phyloP scores from a whole-genome alignment of 2,888 invertebrate genomes.

The Leucophenga maculata region DNA sequence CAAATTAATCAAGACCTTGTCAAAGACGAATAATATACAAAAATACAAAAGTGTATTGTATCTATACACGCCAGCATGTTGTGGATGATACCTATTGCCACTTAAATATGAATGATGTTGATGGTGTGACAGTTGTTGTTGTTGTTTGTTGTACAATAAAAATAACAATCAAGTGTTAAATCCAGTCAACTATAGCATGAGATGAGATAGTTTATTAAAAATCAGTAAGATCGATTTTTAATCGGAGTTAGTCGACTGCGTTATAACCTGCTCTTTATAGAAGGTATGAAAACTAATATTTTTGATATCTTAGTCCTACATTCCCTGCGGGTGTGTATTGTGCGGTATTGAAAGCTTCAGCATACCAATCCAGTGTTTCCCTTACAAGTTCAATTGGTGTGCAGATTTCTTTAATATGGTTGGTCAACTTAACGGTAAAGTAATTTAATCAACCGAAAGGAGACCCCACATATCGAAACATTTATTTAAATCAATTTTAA shows the following conservation, averaged over 20 bases:
- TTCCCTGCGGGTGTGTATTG: too few relatives aligned
- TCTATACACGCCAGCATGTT: neutral
- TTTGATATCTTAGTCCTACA: too few relatives aligned
- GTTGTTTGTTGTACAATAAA: neutral
- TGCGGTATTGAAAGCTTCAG: too few relatives aligned
- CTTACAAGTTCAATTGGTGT: too few relatives aligned
- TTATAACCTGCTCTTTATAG: neutral
- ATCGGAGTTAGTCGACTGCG: neutral
- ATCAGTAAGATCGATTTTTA: neutral
- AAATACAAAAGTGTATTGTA: neutral
- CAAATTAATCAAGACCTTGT: conserved; percentile 65
- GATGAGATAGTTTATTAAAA: neutral
- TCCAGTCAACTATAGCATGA: neutral
- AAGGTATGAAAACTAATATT: neutral
- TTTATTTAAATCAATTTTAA: too few relatives aligned
- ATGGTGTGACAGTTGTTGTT: neutral
- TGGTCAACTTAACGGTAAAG: too few relatives aligned
- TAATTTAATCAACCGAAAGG: too few relatives aligned
- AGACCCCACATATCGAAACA: too few relatives aligned
- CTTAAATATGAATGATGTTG: neutral
- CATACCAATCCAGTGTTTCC: too few relatives aligned
- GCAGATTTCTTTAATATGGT: too few relatives aligned
- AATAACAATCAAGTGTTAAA: conserved; percentile 12
- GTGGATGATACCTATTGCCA: conserved; percentile 11
- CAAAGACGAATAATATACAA: conserved; percentile 31